phyloP scores from a whole-genome alignment of 2,113 vertebrate species.

The Ceyx melanurus region DNA sequence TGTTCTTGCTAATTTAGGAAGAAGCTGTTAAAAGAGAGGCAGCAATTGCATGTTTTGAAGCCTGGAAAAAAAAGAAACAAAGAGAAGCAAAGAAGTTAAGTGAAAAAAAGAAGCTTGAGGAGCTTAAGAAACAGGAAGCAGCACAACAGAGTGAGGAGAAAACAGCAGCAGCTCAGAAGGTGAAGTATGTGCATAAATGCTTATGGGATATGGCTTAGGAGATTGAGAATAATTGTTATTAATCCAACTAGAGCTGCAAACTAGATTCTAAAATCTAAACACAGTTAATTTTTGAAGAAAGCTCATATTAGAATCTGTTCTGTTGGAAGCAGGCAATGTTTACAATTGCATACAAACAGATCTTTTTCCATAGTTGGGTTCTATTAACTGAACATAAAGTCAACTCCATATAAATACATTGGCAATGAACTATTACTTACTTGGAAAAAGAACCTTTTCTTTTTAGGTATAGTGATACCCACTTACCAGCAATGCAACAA shows the following conservation, averaged over 20 bases:
- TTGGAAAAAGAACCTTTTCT: neutral
- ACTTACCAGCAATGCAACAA: neutral
- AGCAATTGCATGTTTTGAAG: slow-evolving; percentile 84
- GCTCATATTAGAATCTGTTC: neutral
- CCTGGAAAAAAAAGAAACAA: slow-evolving; percentile 90
- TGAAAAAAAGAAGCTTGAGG: slow-evolving; percentile 74
- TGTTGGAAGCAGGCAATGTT: neutral
- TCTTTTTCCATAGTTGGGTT: neutral
- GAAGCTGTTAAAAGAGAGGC: slow-evolving; percentile 81
- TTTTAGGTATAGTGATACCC: neutral
- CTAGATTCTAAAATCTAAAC: neutral
- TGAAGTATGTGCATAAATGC: neutral
- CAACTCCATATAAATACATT: neutral
- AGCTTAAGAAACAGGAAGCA: slow-evolving; percentile 73
- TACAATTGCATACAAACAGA: neutral
- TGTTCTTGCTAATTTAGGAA: slow-evolving; percentile 52
- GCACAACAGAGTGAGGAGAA: slow-evolving; percentile 78
- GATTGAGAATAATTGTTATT: neutral
- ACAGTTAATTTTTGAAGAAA: neutral
- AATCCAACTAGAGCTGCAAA: neutral
- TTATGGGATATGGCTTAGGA: neutral
- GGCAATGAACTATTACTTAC: neutral
- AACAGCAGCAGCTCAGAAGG: slow-evolving; percentile 81
- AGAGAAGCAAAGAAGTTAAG: slow-evolving; percentile 77
- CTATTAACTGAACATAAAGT: neutral